Conservation (phyloP, 2,113 vertebrate species). For the Enhydra lutris region DNA sequence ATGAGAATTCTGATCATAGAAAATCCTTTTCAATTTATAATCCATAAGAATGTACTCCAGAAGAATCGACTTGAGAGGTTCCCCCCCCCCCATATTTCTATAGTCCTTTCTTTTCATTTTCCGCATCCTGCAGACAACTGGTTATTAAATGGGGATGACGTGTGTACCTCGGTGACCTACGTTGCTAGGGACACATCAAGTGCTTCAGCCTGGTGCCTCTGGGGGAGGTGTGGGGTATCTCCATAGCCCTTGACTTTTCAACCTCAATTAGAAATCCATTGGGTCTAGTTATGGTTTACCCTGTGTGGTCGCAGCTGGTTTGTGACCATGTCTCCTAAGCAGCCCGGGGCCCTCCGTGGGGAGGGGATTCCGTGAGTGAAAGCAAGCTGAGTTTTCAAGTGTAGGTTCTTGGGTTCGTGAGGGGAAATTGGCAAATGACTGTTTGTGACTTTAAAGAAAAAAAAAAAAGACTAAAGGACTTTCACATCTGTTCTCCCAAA, state of each 20-base stretch:
- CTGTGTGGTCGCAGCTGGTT: not conserved
- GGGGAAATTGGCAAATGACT: constrained; percentile 34
- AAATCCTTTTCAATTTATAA: constrained; percentile 23
- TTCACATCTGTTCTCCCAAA: not conserved
- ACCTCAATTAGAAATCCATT: not conserved
- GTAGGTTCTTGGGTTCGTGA: not conserved
- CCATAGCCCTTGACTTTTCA: not conserved
- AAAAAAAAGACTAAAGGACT: constrained; percentile 34
- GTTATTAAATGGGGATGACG: not conserved
- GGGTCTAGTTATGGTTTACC: constrained; percentile 35
- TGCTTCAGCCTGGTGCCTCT: not conserved
- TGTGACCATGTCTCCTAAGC: not conserved
- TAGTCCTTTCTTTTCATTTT: constrained; percentile 38
- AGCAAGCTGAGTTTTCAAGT: not conserved
- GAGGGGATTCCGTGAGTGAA: not conserved
- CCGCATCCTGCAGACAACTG: not conserved
- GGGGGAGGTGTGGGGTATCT: not conserved
- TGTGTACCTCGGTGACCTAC: not conserved
- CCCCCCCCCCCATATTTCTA: not conserved
- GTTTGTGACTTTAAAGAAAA: constrained; percentile 26
- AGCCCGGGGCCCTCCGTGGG: not conserved
- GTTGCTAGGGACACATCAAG: constrained; percentile 27
- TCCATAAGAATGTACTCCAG: constrained; percentile 17
- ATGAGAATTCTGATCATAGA: not conserved
- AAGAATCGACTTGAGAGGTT: not conserved